A percentile compares a stretch with the other conserved stretches of the same genome.
These are phyloP conservation scores for Camelus bactrianus DNA, from an alignment of 2,113 vertebrate species.

Conservation along the genomic window DNA sequence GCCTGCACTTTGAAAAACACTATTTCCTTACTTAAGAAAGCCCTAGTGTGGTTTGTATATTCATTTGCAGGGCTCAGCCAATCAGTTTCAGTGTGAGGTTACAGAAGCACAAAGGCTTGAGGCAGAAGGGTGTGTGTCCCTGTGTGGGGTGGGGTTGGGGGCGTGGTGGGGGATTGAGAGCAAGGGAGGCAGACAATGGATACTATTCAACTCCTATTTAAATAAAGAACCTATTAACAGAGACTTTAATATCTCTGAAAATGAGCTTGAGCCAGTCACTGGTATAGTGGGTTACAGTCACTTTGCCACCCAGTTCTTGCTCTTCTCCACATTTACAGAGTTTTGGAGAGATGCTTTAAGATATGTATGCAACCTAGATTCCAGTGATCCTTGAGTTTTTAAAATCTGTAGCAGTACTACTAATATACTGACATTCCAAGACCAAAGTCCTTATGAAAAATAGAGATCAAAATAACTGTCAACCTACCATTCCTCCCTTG, in stretches of 20 bases:
- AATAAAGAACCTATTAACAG: not conserved
- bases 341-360: not conserved
- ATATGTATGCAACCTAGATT: not conserved
- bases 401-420: not conserved
- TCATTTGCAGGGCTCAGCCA: not conserved
- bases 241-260: slow-evolving; percentile 46
- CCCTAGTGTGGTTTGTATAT: not conserved
- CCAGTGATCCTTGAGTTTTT: not conserved
- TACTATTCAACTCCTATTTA: not conserved
- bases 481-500: not conserved
- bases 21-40: not conserved
- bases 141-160: not conserved
- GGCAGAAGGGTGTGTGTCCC: not conserved
- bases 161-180: not conserved
- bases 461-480: not conserved
- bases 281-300: not conserved
- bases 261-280: not conserved
- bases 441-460: not conserved
- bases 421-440: not conserved
- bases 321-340: not conserved
- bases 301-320: not conserved
- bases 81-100: not conserved
- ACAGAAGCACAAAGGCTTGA: not conserved
- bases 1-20: not conserved
- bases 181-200: not conserved